Conservation (phyloP, 23 tunicate species). For the Styela plicata region DNA sequence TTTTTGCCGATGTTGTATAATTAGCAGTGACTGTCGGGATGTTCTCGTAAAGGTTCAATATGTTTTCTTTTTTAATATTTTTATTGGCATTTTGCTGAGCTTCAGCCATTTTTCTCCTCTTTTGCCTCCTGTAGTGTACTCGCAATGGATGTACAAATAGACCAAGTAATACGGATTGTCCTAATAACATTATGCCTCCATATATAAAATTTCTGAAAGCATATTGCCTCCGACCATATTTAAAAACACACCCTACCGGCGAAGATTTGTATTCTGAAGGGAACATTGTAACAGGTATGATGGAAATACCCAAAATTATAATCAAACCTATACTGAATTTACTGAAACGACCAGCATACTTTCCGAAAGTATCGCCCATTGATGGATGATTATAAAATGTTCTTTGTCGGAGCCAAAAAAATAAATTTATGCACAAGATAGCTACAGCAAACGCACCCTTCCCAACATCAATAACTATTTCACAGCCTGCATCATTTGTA, state of each 20-base stretch:
- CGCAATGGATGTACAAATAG: slow-evolving; percentile 16
- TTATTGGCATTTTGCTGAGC: neutral
- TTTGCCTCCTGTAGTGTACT: neutral
- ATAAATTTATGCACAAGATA: neutral
- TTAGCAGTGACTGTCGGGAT: neutral
- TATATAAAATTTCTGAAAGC: slow-evolving; percentile 16
- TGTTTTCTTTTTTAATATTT: neutral
- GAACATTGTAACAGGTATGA: slow-evolving; percentile 7
- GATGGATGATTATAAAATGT: slow-evolving; percentile 22
- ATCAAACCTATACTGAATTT: neutral
- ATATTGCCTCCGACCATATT: slow-evolving; percentile 11
- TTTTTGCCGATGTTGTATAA: neutral
- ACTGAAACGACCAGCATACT: slow-evolving; percentile 3
- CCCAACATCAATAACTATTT: slow-evolving; percentile 7
- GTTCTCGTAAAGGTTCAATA: neutral
- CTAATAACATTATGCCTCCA: neutral
- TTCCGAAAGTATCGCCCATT: slow-evolving; percentile 11
- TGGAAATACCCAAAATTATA: neutral
- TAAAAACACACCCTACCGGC: slow-evolving; percentile 5
- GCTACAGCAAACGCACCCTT: slow-evolving; percentile 3
- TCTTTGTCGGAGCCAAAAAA: slow-evolving; percentile 20
- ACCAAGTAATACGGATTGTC: slow-evolving; percentile 11
- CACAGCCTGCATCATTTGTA: neutral
- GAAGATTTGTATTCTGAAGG: slow-evolving; percentile 10
- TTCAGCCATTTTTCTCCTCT: neutral